Percentiles rank a stretch among this genome's conserved stretches.
These are phyloP conservation scores for Nomada flava DNA, from an alignment of 2,888 invertebrate genomes.

Conservation along the genomic window DNA sequence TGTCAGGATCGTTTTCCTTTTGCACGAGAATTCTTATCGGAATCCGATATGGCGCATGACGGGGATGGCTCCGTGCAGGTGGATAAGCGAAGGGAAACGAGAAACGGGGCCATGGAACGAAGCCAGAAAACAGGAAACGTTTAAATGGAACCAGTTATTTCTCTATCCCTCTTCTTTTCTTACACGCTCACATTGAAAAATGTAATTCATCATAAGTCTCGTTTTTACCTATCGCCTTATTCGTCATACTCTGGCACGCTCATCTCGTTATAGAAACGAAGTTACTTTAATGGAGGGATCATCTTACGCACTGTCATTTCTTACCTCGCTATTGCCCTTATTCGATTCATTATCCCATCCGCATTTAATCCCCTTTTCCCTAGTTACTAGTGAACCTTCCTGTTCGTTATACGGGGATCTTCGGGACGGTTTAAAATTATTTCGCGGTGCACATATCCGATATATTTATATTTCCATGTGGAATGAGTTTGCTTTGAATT, in stretches of 20 bases:
- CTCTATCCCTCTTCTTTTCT: conserved; percentile 56
- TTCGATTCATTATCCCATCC: conserved; percentile 49
- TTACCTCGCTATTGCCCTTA: conserved; percentile 46
- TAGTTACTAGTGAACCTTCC: conserved; percentile 9
- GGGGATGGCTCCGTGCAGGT: conserved; percentile 37
- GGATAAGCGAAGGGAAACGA: conserved; percentile 53
- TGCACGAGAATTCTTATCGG: conserved; percentile 76
- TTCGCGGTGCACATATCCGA: neutral
- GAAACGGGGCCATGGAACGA: conserved; percentile 75
- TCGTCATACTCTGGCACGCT: conserved; percentile 31
- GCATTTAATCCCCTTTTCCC: conserved; percentile 34
- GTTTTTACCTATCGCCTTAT: conserved; percentile 41
- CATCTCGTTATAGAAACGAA: conserved; percentile 65
- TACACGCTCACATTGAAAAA: conserved; percentile 64
- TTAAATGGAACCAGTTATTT: conserved; percentile 77
- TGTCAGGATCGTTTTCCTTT: conserved; percentile 67
- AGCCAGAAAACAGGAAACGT: conserved; percentile 80
- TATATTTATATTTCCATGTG: neutral
- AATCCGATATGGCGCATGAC: conserved; percentile 76
- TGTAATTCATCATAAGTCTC: conserved; percentile 79
- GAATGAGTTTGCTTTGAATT: neutral
- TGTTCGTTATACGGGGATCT: conserved; percentile 3
- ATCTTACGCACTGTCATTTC: conserved; percentile 56
- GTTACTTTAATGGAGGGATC: conserved; percentile 53
- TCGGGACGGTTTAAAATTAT: conserved; percentile 14